Evolutionary conservation across 2,888 invertebrate genomes (phyloP).

Genomic region (Ecliptopera silaceata): DNA sequence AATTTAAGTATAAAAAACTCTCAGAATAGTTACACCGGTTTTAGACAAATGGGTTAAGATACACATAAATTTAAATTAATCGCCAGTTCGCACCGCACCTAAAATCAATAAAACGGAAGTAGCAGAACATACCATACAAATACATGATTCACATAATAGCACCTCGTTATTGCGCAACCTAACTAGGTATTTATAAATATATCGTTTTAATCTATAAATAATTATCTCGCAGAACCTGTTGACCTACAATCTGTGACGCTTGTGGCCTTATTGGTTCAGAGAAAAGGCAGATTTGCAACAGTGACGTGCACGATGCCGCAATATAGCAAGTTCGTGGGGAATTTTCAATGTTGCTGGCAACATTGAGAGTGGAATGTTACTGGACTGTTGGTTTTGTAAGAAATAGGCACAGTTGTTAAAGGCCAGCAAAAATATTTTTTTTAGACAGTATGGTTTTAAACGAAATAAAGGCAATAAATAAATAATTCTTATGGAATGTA

Average conservation of each 20-base stretch:
- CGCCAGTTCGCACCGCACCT: neutral
- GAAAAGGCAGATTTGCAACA: constrained; percentile 37
- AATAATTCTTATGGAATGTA: no score
- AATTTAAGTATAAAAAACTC: no score
- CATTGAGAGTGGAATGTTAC: neutral
- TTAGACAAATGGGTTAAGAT: no score
- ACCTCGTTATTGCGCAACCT: constrained; percentile 28
- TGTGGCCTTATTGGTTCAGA: constrained; percentile 29
- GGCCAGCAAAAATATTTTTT: no score
- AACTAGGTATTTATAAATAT: constrained; percentile 28
- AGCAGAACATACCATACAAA: constrained; percentile 22
- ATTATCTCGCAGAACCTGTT: constrained; percentile 32
- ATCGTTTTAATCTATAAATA: constrained; percentile 33
- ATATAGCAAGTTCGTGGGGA: constrained; percentile 1
- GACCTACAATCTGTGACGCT: constrained; percentile 31
- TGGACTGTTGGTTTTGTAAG: neutral
- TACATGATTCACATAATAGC: constrained; percentile 28
- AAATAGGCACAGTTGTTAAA: no score
- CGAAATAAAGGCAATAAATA: no score
- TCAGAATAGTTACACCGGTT: no score
- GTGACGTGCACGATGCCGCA: constrained; percentile 33
- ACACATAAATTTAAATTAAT: neutral
- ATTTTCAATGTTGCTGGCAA: neutral
- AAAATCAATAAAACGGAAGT: constrained; percentile 27
- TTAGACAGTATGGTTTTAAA: neutral